Evolutionary conservation across 2,113 vertebrate genomes (phyloP), one percentile per base, ranked within the genome.

Genomic region (Spheniscus mendiculus): DNA sequence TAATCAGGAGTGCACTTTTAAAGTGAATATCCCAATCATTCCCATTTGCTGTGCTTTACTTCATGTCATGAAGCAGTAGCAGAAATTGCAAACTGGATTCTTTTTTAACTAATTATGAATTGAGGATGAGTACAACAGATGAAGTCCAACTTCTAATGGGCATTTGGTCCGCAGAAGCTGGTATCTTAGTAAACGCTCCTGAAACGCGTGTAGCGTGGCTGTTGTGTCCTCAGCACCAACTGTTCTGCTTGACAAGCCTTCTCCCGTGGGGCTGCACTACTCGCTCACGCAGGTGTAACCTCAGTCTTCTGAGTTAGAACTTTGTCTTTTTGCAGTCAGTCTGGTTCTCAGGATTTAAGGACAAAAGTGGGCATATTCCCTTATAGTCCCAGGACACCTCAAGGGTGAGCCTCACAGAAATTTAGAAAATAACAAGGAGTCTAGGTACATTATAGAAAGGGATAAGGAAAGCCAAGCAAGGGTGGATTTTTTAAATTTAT

Each of bases 131-230:
- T 65, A 16, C 27, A 52, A 29, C 27, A 73, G 32, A 7, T 83
- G 25, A n/a, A 62, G 38, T 34, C 34, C 59, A 61, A 0, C 36
- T 56, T 5, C 23, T 70, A 58, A 27, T 13, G 30, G 8, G 21
- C 1, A 1, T 59, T 83, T 9, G 10, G 15, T 27, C 32, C 2
- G 11, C 47, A 52, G 83, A 44, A 79, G 15, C 7, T 82, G 70
- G 2, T 63, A 26, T 20, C 44, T 73, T 40, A 42, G 23, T 15
- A 69, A 87, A 44, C 2, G 7, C 47, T 30, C 6, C 29, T 70
- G 71, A 55, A 76, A n/a, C 0, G 2, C 5, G 3, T 0, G 0
- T 7, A 20, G 16, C 12, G 27, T n/a, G 66, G 11, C 1, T 42
- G 20, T 15, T 32, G 53, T 0, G 2, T 56, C 45, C 45, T 47